phyloP scores from a whole-genome alignment of 1,140 invertebrate species.

The Eumaeus atala region DNA sequence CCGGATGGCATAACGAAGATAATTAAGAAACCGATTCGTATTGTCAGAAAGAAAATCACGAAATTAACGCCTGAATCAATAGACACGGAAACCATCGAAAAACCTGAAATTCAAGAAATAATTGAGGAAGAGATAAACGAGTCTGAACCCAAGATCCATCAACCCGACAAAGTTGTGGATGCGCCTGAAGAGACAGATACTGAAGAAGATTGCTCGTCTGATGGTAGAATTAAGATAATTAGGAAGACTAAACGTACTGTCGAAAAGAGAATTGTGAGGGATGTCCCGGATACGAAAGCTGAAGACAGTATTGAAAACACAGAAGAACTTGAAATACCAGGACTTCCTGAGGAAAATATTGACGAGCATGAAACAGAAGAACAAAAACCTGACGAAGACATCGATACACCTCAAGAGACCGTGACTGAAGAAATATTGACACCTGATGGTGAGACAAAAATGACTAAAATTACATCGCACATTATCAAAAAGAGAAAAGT shows the following conservation, averaged over 20 bases:
- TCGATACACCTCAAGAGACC: too few species aligned
- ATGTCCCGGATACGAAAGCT: background rate
- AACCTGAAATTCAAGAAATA: too few species aligned
- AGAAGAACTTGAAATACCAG: background rate
- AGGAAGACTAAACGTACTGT: constrained; percentile 20
- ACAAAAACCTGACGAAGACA: too few species aligned
- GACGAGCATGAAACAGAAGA: too few species aligned
- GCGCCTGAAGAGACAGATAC: constrained; percentile 24
- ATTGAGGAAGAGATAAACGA: too few species aligned
- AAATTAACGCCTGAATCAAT: too few species aligned
- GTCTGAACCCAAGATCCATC: background rate
- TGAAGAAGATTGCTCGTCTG: constrained; percentile 17
- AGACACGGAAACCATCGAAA: background rate
- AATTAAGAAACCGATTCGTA: too few species aligned
- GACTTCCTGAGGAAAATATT: background rate
- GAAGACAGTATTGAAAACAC: background rate
- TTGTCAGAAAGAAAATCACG: too few species aligned
- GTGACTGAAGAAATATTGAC: too few species aligned
- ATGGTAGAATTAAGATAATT: too few species aligned
- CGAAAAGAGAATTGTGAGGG: background rate
- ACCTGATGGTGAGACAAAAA: background rate
- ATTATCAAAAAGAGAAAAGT: constrained; percentile 41
- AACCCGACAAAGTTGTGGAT: background rate
- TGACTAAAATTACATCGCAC: constrained; percentile 11
- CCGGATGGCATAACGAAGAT: too few species aligned